phyloP scores from a whole-genome alignment of 2,888 invertebrate species.

The Zygaena filipendulae region DNA sequence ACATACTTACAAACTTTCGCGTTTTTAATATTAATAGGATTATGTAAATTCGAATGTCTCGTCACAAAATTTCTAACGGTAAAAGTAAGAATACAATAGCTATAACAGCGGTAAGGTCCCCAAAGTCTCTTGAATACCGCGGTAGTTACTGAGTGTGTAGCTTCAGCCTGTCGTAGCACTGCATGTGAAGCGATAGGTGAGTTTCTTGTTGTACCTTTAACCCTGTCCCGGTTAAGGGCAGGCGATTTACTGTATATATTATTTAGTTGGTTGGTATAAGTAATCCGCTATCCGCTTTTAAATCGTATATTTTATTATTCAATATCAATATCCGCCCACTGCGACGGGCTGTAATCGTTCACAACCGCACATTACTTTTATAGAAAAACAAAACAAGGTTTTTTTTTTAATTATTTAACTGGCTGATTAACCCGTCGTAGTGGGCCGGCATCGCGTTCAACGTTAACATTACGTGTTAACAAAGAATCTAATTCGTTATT shows the following conservation, averaged over 20 bases:
- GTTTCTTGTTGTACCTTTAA: conserved; percentile 43
- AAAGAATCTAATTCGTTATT: conserved; percentile 62
- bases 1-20: too few species aligned
- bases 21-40: too few species aligned
- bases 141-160: too few species aligned
- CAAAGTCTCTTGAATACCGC: too few species aligned
- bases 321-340: conserved; percentile 41
- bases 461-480: conserved; percentile 48
- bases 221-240: conserved; percentile 49
- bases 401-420: too few species aligned
- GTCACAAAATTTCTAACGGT: too few species aligned
- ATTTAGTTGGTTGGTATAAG: neutral
- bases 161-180: too few species aligned
- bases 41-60: too few species aligned
- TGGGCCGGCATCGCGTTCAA: conserved; percentile 33
- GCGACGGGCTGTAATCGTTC: conserved; percentile 45
- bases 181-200: too few species aligned
- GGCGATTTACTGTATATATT: conserved; percentile 33
- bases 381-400: conserved; percentile 47
- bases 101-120: too few species aligned
- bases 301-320: conserved; percentile 45
- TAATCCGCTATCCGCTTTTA: conserved; percentile 35
- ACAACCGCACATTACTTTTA: conserved; percentile 54
- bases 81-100: too few species aligned
- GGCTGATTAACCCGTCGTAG: conserved; percentile 44